A percentile compares a stretch with the other conserved stretches of the same genome.
Evolutionary conservation across 2,888 invertebrate genomes (phyloP).

Genomic region (Philereme transversata): DNA sequence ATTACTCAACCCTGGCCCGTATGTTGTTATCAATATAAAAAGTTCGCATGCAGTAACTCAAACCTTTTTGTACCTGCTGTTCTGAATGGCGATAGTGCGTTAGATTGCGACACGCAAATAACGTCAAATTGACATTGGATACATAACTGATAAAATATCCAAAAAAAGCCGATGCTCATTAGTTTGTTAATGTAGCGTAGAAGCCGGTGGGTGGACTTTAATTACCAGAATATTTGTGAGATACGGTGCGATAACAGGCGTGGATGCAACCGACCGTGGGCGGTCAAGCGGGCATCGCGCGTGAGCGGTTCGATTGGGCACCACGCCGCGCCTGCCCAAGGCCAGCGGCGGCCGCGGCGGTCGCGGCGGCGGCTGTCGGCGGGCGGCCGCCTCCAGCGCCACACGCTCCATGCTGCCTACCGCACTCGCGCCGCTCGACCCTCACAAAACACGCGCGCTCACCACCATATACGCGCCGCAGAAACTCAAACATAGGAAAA

Average conservation of each 20-base stretch:
- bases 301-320: slow-evolving; percentile 39
- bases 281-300: slow-evolving; percentile 34
- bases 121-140: slow-evolving; percentile 3
- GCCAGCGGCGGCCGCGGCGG: slow-evolving; percentile 54
- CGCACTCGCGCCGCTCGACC: slow-evolving; percentile 71
- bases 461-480: slow-evolving; percentile 78
- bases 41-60: slow-evolving; percentile 12
- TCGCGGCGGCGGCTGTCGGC: slow-evolving; percentile 63
- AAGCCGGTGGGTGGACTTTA: neutral
- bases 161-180: slow-evolving; percentile 6
- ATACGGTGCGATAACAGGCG: slow-evolving; percentile 19
- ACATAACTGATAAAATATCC: neutral
- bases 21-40: slow-evolving; percentile 23
- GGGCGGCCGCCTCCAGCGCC: slow-evolving; percentile 62
- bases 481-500: slow-evolving; percentile 65
- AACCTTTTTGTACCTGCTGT: slow-evolving; percentile 14
- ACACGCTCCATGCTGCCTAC: slow-evolving; percentile 72
- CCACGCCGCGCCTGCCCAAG: slow-evolving; percentile 59
- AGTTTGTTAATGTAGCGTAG: slow-evolving; percentile 1
- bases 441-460: slow-evolving; percentile 72
- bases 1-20: slow-evolving; percentile 21
- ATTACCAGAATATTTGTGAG: slow-evolving; percentile 13
- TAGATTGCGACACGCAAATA: slow-evolving; percentile 1
- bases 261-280: slow-evolving; percentile 22
- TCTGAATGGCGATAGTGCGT: slow-evolving; percentile 8